Base-by-base conservation (phyloP, 2,888 invertebrate species). In the Netelia virgata region DNA sequence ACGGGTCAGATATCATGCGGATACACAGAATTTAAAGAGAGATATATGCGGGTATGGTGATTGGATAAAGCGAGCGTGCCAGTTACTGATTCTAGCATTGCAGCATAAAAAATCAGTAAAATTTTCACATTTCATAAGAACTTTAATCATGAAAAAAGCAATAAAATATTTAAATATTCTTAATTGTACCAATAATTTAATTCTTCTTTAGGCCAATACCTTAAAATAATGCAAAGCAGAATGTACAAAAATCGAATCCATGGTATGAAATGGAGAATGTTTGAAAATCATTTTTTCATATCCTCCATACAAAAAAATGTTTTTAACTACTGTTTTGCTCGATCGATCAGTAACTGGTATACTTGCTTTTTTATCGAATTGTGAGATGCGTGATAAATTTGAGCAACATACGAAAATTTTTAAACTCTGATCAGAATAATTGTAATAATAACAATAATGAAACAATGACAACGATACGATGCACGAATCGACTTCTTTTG, bases 1-100 rank as follows among this genome's bases (percentile, higher is more conserved):
- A 43, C 78, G 77, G 16, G 14, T 77, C 59, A 61, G 59, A 69
- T 47, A 69, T 36, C 69, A 61, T 83, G 77, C 81, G 69, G 53
- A 84, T 50, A 84, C 16, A 36, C 41, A 43, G 64, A 64, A 64
- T 47, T 36, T 47, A 1, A 47, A 47, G 10, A 47, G 10, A 47
- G 10, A 14, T 47, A 47, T 47, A 14, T 47, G 10, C 14, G 14
- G 14, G 10, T 47, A 14, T 47, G 14, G 47, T 47, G 47, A 47
- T 47, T 47, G 47, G 47, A 14, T 47, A 47, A 47, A 47, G 47
- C 14, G 47, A 47, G 47, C 14, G 10, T 14, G 47, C 47, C 47
- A 47, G 47, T 47, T 47, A 47, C 14, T 14, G 47, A 14, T 11
- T 14, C 47, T 3, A 47, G 14, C 10, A 11, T 14, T 47, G 3